Evolutionary conservation across 2,113 vertebrate genomes (phyloP).

Genomic region (Leptobrachium ailaonicum): DNA sequence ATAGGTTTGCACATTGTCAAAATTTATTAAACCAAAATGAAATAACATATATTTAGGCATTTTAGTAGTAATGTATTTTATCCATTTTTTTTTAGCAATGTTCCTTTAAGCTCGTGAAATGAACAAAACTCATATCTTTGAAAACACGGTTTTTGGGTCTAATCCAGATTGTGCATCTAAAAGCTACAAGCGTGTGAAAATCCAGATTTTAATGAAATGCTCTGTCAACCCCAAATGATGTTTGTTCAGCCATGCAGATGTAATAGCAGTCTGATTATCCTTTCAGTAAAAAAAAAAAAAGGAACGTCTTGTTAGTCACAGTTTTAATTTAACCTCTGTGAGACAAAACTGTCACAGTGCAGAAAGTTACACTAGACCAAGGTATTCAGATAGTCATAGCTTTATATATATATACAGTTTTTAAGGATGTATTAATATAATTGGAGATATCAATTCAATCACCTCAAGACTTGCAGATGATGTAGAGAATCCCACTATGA

Average conservation of each 20-base stretch:
- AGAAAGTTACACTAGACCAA: too few relatives aligned
- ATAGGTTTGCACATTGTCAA: too few relatives aligned
- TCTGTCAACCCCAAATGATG: slow-evolving; percentile 39
- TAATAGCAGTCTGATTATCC: slow-evolving; percentile 44
- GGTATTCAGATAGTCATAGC: too few relatives aligned
- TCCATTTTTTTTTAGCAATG: too few relatives aligned
- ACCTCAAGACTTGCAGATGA: too few relatives aligned
- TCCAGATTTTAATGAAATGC: slow-evolving; percentile 43
- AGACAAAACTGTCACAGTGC: background rate
- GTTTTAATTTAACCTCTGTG: slow-evolving; percentile 22
- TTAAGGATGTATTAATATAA: too few relatives aligned
- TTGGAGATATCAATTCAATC: too few relatives aligned
- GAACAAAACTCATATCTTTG: background rate
- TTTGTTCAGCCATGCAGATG: slow-evolving; percentile 43
- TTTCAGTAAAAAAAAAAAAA: slow-evolving; percentile 27
- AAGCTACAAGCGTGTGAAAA: slow-evolving; percentile 40
- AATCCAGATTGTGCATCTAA: slow-evolving; percentile 23
- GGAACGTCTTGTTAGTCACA: slow-evolving; percentile 28
- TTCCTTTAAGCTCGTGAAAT: background rate
- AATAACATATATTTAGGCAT: too few relatives aligned
- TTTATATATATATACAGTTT: too few relatives aligned
- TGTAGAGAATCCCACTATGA: too few relatives aligned
- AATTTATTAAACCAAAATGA: too few relatives aligned
- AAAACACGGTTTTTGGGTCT: background rate
- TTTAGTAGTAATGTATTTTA: too few relatives aligned